These are phyloP conservation scores for Arvicanthis niloticus DNA, from an alignment of 2,113 vertebrate genomes.

Conservation along the genomic window DNA sequence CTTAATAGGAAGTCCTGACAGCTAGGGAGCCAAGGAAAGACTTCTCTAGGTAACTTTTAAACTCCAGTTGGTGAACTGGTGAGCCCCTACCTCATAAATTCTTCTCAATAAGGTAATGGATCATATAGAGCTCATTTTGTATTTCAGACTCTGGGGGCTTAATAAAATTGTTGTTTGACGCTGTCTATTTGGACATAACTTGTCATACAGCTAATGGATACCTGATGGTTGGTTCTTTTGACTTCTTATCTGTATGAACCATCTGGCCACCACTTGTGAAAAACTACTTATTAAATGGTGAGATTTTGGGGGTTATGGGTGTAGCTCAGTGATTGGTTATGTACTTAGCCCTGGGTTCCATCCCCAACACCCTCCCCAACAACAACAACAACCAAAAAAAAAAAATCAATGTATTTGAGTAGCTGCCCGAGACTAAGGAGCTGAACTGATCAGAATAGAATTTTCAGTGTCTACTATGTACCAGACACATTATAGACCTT, in stretches of 20 bases:
- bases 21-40: background rate
- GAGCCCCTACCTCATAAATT: background rate
- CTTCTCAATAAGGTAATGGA: background rate
- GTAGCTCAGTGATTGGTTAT: background rate
- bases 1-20: background rate
- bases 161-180: background rate
- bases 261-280: background rate
- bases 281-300: background rate
- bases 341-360: background rate
- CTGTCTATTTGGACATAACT: background rate
- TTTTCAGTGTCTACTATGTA: background rate
- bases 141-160: background rate
- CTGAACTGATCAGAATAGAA: background rate
- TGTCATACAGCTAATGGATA: background rate
- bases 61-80: background rate
- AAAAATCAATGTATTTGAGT: background rate
- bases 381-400: too few species aligned
- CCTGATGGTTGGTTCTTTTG: conserved; percentile 16
- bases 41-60: background rate
- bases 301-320: too few species aligned
- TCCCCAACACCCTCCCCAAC: background rate
- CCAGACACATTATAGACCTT: background rate
- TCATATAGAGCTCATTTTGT: background rate
- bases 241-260: background rate
- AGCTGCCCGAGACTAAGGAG: background rate